These are phyloP conservation scores for Plagodis dolabraria DNA, from an alignment of 2,888 invertebrate genomes.

Conservation along the genomic window DNA sequence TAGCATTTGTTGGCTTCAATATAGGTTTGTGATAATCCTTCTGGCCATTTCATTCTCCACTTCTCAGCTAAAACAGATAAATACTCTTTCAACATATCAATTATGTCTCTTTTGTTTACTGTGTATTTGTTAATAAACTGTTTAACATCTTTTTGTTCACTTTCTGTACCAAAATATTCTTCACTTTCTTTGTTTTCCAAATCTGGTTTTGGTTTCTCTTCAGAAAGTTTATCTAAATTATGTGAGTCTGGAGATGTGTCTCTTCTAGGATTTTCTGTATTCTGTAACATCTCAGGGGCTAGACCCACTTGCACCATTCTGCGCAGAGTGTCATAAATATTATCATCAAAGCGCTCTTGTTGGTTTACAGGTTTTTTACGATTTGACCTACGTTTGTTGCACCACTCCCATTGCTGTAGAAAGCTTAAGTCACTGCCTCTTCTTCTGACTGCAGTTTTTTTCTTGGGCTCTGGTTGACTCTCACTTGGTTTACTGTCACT, in stretches of 20 bases:
- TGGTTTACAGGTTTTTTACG: conserved; percentile 81
- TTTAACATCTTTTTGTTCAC: conserved; percentile 87
- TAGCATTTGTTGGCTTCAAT: conserved; percentile 86
- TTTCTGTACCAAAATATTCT: conserved; percentile 87
- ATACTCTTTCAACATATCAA: conserved; percentile 86
- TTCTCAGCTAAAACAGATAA: conserved; percentile 84
- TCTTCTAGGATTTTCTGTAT: conserved; percentile 68
- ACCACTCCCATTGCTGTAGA: conserved; percentile 92
- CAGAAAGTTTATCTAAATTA: conserved; percentile 86
- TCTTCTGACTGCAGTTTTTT: conserved; percentile 84
- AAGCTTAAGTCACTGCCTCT: conserved; percentile 89
- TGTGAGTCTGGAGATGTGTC: conserved; percentile 87
- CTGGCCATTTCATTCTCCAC: conserved; percentile 88
- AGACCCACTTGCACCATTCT: conserved; percentile 87
- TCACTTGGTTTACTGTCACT: conserved; percentile 20
- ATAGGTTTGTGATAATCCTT: conserved; percentile 83
- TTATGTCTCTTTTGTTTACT: conserved; percentile 82
- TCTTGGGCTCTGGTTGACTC: conserved; percentile 64
- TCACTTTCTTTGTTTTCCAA: conserved; percentile 46
- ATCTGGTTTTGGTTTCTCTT: conserved; percentile 66
- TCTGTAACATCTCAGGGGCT: conserved; percentile 71
- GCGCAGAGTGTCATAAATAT: conserved; percentile 88
- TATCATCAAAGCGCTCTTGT: conserved; percentile 85
- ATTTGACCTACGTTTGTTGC: conserved; percentile 83
- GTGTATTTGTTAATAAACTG: conserved; percentile 86